These are phyloP conservation scores for Lutraria rhynchaena DNA, from an alignment of 1,140 invertebrate species.

Conservation along the genomic window DNA sequence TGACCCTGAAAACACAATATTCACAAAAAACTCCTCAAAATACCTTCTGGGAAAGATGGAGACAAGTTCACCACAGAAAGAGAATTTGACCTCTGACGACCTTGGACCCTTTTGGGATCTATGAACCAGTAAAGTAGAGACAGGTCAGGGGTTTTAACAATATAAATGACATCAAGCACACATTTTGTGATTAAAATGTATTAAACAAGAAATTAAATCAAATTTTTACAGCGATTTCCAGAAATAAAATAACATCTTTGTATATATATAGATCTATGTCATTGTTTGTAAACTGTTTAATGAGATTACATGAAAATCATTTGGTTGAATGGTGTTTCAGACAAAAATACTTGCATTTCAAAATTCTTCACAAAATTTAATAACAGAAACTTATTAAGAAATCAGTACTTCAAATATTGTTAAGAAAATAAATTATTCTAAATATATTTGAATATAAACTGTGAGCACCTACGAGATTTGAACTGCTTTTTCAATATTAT, in stretches of 20 bases:
- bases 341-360: too few relatives aligned
- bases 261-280: too few relatives aligned
- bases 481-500: constrained; percentile 54
- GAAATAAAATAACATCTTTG: too few relatives aligned
- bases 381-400: too few relatives aligned
- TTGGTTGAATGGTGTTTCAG: too few relatives aligned
- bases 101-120: constrained; percentile 42
- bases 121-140: background rate
- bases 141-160: background rate
- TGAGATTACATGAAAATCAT: too few relatives aligned
- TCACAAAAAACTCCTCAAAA: background rate
- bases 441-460: too few relatives aligned
- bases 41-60: constrained; percentile 12
- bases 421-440: too few relatives aligned
- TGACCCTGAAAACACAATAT: background rate
- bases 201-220: background rate
- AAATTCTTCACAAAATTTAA: too few relatives aligned
- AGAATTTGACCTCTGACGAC: constrained; percentile 16
- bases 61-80: constrained; percentile 41
- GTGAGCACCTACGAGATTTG: constrained; percentile 53
- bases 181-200: background rate
- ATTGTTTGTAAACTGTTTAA: too few relatives aligned
- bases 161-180: background rate
- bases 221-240: too few relatives aligned
- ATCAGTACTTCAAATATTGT: too few relatives aligned